Percentiles rank a stretch among this genome's conserved stretches.
Conservation (phyloP, 30 jellyfish, hydroid and myxozoan genomes). For the Rhopilema esculentum region DNA sequence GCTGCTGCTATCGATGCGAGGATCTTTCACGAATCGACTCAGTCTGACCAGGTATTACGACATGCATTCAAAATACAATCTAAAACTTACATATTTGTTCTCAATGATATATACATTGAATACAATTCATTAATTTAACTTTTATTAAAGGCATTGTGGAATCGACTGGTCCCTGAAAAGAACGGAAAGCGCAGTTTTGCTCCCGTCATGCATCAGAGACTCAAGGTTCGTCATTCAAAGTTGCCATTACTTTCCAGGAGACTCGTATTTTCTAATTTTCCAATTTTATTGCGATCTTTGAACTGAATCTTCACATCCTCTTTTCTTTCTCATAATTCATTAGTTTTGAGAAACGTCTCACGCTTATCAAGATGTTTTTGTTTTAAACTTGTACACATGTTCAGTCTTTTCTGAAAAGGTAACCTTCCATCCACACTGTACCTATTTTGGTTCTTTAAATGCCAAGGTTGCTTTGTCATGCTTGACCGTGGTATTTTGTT, state of each 20-base stretch:
- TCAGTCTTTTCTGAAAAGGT: too few relatives aligned
- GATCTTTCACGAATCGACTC: slow-evolving; percentile 91
- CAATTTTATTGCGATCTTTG: too few relatives aligned
- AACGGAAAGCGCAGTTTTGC: slow-evolving; percentile 84
- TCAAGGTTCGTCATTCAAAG: slow-evolving; percentile 53
- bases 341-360: too few relatives aligned
- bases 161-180: slow-evolving; percentile 82
- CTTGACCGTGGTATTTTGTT: neutral
- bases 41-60: slow-evolving; percentile 74
- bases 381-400: too few relatives aligned
- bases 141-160: slow-evolving; percentile 82
- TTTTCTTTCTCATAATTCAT: neutral
- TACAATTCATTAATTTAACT: neutral
- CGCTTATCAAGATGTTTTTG: too few relatives aligned
- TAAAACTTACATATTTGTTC: too few relatives aligned
- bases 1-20: slow-evolving; percentile 99
- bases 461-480: too few relatives aligned
- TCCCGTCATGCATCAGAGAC: slow-evolving; percentile 84
- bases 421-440: too few relatives aligned
- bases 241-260: neutral
- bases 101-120: neutral
- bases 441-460: too few relatives aligned
- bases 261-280: too few relatives aligned
- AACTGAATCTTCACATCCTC: too few relatives aligned
- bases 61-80: neutral